These are phyloP conservation scores for Amiota minor DNA, from an alignment of 2,888 invertebrate species.

Conservation along the genomic window DNA sequence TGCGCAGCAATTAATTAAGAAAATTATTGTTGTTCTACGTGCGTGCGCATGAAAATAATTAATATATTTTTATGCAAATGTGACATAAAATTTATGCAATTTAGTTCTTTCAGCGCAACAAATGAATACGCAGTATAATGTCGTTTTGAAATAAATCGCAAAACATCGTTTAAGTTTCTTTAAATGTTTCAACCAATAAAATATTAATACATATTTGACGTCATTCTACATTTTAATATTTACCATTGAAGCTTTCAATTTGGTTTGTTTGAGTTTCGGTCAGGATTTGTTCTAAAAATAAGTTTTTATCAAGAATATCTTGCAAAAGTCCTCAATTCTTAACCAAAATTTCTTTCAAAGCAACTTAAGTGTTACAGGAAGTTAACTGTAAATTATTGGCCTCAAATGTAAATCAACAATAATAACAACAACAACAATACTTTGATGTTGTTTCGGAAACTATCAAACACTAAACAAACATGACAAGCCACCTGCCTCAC, in stretches of 20 bases:
- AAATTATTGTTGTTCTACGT: no score
- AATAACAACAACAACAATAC: neutral
- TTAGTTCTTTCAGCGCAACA: neutral
- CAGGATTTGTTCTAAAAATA: no score
- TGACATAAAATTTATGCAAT: conserved; percentile 7
- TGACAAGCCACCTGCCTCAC: neutral
- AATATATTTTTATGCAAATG: conserved; percentile 36
- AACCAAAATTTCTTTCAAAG: neutral
- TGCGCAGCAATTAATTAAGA: neutral
- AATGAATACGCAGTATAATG: no score
- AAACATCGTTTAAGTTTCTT: conserved; percentile 19
- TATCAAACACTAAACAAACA: conserved; percentile 28
- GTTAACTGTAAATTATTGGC: conserved; percentile 45
- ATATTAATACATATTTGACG: neutral
- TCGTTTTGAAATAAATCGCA: neutral
- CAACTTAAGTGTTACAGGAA: conserved; percentile 33
- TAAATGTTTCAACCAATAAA: conserved; percentile 1
- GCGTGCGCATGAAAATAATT: conserved; percentile 52
- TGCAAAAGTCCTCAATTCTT: conserved; percentile 21
- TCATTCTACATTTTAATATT: neutral
- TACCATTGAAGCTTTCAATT: no score
- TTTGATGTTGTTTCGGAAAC: conserved; percentile 29
- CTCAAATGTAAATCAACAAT: conserved; percentile 9
- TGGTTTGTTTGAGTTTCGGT: no score
- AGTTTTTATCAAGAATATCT: neutral